phyloP scores from a whole-genome alignment of 2,113 vertebrate species.

The Empidonax traillii region DNA sequence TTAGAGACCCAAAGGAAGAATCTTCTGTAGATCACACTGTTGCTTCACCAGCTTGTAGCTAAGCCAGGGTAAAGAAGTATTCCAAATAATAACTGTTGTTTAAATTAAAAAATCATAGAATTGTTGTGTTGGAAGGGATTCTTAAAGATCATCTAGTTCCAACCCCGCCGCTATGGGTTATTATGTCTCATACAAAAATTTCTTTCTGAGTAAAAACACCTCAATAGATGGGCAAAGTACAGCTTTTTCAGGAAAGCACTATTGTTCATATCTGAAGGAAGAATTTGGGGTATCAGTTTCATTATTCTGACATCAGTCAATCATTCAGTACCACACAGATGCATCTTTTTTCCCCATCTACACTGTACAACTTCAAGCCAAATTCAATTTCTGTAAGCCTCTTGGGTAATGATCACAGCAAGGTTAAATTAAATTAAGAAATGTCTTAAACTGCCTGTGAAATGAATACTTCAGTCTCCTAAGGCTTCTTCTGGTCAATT shows the following conservation, averaged over 20 bases:
- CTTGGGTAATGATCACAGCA: background rate
- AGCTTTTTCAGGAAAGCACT: background rate
- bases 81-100: background rate
- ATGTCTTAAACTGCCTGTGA: background rate
- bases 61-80: background rate
- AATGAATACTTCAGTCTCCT: background rate
- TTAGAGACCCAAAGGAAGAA: background rate
- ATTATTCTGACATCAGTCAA: background rate
- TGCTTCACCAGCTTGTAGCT: background rate
- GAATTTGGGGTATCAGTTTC: background rate
- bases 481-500: background rate
- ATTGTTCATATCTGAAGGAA: background rate
- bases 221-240: background rate
- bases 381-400: background rate
- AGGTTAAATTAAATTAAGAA: background rate
- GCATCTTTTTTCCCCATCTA: background rate
- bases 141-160: background rate
- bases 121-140: background rate
- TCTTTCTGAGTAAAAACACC: background rate
- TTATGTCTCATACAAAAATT: background rate
- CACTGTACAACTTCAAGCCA: background rate
- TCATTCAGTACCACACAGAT: background rate
- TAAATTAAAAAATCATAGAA: background rate
- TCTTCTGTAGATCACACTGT: background rate
- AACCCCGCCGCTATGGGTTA: rapidly evolving